A percentile compares a stretch with the other conserved stretches of the same genome.
Conservation (phyloP, 2,888 invertebrate species). For the Prosopocoilus inquinatus region DNA sequence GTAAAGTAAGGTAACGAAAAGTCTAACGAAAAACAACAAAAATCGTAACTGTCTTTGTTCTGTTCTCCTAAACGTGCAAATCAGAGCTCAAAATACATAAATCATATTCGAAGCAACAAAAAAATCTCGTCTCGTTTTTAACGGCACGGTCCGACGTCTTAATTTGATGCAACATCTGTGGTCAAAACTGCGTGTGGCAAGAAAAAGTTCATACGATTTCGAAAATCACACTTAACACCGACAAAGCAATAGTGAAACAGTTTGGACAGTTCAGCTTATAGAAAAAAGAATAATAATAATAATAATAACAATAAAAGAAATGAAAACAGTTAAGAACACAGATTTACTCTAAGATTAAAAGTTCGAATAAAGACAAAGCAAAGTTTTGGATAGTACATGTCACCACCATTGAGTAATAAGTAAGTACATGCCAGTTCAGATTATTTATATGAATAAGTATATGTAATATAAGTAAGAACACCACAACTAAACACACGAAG, state of each 20-base stretch:
- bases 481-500: no score
- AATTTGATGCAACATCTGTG: constrained; percentile 28
- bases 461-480: no score
- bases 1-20: constrained; percentile 23
- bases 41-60: constrained; percentile 22
- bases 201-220: not conserved
- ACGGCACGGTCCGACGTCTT: no score
- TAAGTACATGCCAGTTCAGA: constrained; percentile 5
- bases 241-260: no score
- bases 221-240: not conserved
- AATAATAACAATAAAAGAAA: constrained; percentile 8
- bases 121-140: not conserved
- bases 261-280: not conserved
- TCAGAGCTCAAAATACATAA: constrained; percentile 33
- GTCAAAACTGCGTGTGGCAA: constrained; percentile 32
- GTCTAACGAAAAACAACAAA: constrained; percentile 29
- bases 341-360: constrained; percentile 30
- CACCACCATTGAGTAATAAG: constrained; percentile 50
- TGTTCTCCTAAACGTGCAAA: constrained; percentile 34
- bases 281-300: not conserved
- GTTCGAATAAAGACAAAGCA: constrained; percentile 28
- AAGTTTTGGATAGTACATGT: constrained; percentile 70
- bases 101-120: constrained; percentile 16
- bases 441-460: not conserved
- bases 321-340: constrained; percentile 40